Evolutionary conservation across 1,140 invertebrate species (phyloP), one percentile per base, ranked within the genome.

Genomic region (Papilio dardanus): DNA sequence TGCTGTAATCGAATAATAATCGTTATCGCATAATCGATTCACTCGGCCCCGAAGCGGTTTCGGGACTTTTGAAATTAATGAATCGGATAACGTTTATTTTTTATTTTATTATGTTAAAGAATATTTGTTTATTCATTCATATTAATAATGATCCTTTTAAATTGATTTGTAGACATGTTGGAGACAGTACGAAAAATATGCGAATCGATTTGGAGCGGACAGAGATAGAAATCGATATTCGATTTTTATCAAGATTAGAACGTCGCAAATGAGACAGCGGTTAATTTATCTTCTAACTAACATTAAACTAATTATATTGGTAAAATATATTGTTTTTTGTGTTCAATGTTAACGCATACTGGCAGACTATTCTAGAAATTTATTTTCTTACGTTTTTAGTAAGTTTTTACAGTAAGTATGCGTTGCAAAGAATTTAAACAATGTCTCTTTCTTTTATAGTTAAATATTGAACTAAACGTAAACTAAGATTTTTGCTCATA

Each of bases 1-100:
- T 81, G 81, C 78, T 84, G 77, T 87, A 89, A 91, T 87, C 86
- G 82, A 87, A 87, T 83, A 87, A 87, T 87, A 88, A 86, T 89
- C 87, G 83, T 86, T 88, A 90, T 89, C 87, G 81, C 79, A 69
- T 75, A 86, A 88, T 89, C 86, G 85, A 86, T 81, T 83, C 81
- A 81, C 81, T 84, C 82, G 79, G 65, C 77, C 77, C 81, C 82
- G 80, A 81, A 82, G 80, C 73, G 79, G 80, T 81, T 84, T 87
- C 81, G 84, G 81, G 76, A 79, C 81, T 83, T 84, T 88, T 83
- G 82, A 83, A 79, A 82, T 85, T 82, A 85, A 81, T 82, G 79
- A 76, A 82, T 82, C 68, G 75, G 74, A 74, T 76, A 74, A 71
- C 54, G 74, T 81, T n/a, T 76, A 42, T 69, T 69, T 50, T 68